These are phyloP conservation scores for Muraenolepis orangiensis DNA, from an alignment of 2,797 vertebrate genomes.

Conservation along the genomic window DNA sequence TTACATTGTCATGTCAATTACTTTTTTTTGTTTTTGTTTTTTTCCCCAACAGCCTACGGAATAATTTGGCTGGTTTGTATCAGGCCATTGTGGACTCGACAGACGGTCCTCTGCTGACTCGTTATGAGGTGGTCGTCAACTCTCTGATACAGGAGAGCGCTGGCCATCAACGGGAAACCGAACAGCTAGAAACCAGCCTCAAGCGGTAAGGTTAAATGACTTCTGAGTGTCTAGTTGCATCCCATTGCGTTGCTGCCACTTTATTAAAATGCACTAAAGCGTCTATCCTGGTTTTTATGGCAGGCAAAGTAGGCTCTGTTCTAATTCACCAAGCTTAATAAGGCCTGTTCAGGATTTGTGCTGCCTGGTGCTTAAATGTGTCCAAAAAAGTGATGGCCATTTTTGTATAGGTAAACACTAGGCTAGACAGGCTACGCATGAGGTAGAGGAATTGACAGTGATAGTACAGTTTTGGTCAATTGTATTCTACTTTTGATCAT, in stretches of 20 bases:
- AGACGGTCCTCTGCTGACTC: slow-evolving; percentile 60
- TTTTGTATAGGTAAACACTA: not conserved
- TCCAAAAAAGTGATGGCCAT: not conserved
- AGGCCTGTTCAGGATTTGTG: not conserved
- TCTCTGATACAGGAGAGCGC: slow-evolving; percentile 62
- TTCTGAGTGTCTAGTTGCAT: not conserved
- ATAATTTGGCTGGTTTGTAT: slow-evolving; percentile 69
- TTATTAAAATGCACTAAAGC: not conserved
- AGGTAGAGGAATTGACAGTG: not conserved
- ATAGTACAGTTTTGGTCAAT: not conserved
- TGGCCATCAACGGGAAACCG: slow-evolving; percentile 65
- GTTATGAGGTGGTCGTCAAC: slow-evolving; percentile 70
- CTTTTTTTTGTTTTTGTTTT: slow-evolving; percentile 8
- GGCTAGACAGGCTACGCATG: not conserved
- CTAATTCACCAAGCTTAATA: not conserved
- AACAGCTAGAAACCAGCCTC: slow-evolving; percentile 70
- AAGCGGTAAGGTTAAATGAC: slow-evolving; percentile 60
- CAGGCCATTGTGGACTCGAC: slow-evolving; percentile 64
- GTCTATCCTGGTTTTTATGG: not conserved
- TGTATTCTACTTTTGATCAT: not conserved
- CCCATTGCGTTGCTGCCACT: not conserved
- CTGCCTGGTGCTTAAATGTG: not conserved
- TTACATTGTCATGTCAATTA: not conserved
- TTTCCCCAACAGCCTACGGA: slow-evolving; percentile 53
- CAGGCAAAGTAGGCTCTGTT: not conserved